Conservation (phyloP, 2,113 vertebrate species). For the Paramisgurnus dabryanus region DNA sequence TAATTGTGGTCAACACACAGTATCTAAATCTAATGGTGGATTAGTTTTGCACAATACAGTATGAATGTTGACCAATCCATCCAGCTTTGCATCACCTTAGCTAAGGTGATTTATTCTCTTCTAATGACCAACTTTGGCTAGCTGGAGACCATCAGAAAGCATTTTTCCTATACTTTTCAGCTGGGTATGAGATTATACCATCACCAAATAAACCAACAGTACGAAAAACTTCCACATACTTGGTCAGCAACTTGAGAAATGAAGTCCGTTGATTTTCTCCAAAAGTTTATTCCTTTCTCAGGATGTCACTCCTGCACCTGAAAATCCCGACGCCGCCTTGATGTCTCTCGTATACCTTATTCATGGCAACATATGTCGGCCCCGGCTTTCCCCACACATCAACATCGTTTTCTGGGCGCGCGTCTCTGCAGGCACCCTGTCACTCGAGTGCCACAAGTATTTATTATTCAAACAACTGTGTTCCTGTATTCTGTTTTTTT, state of each 20-base stretch:
- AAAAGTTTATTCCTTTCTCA: slow-evolving; percentile 38
- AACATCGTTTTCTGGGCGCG: slow-evolving; percentile 78
- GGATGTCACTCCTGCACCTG: slow-evolving; percentile 43
- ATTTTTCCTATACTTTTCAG: background rate
- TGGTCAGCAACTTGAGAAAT: slow-evolving; percentile 38
- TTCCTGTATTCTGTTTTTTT: slow-evolving; percentile 64
- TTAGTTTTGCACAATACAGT: too few relatives aligned
- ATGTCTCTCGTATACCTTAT: slow-evolving; percentile 55
- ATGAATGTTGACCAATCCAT: background rate
- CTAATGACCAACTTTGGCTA: slow-evolving; percentile 21
- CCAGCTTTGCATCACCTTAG: background rate
- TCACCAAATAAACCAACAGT: background rate
- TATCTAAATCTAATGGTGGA: too few relatives aligned
- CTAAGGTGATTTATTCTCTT: background rate
- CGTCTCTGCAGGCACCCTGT: slow-evolving; percentile 64
- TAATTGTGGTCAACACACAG: too few relatives aligned
- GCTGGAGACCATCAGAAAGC: background rate
- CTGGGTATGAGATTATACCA: background rate
- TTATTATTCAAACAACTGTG: slow-evolving; percentile 82
- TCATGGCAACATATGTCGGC: slow-evolving; percentile 49
- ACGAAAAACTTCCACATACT: slow-evolving; percentile 33
- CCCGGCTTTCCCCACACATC: slow-evolving; percentile 67
- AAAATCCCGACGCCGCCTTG: slow-evolving; percentile 47
- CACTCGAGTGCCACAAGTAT: slow-evolving; percentile 74
- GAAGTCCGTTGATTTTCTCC: slow-evolving; percentile 11